Conservation (phyloP, 2,888 invertebrate genomes). For the Heliothis peltigera region DNA sequence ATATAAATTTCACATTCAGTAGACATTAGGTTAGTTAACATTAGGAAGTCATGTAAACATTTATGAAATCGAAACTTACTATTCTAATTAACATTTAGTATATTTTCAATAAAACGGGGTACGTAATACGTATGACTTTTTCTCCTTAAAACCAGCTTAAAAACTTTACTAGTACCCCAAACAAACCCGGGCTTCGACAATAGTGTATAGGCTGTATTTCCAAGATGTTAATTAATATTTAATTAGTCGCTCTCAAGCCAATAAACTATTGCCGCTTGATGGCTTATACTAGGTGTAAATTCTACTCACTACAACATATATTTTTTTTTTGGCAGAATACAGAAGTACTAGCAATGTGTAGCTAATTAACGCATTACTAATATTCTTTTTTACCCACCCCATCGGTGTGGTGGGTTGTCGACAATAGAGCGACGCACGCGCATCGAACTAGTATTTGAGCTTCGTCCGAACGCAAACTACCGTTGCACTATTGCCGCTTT, state of each 20-base stretch:
- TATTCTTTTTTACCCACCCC: neutral
- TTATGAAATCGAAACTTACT: neutral
- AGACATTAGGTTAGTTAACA: too few species aligned
- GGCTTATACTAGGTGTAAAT: neutral
- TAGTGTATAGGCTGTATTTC: neutral
- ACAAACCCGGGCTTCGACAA: neutral
- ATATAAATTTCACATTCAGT: too few species aligned
- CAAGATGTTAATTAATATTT: neutral
- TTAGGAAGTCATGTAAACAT: too few species aligned
- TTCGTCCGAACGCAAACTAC: neutral
- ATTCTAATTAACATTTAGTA: neutral
- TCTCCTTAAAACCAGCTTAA: too few species aligned
- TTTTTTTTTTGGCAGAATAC: neutral
- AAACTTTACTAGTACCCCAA: neutral
- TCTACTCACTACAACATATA: neutral
- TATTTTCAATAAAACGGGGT: too few species aligned
- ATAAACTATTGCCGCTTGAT: neutral
- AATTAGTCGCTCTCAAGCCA: neutral
- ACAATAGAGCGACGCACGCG: neutral
- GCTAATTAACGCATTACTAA: neutral
- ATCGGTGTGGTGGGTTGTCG: neutral
- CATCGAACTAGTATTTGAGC: too few species aligned
- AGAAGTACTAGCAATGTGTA: neutral
- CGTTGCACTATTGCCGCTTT: conserved; percentile 2
- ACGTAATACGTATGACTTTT: too few species aligned